phyloP scores from a whole-genome alignment of 2,888 invertebrate species.

The Neoitamus cyanurus region DNA sequence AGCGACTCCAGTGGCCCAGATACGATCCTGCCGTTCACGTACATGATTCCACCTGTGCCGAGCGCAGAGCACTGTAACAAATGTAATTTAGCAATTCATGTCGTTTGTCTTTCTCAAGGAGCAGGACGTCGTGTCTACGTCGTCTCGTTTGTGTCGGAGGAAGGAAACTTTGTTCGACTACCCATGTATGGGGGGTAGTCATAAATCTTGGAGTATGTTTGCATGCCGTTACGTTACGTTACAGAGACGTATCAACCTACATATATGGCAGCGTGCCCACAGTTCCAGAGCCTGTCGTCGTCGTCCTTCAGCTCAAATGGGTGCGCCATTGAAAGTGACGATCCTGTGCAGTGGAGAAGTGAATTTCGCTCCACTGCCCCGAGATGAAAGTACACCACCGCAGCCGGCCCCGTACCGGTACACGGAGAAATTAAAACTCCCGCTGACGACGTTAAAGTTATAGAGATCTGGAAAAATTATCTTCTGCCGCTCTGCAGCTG shows the following conservation, averaged over 20 bases:
- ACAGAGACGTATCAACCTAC: neutral
- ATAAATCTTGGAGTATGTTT: slow-evolving; percentile 48
- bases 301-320: slow-evolving; percentile 1
- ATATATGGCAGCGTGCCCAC: neutral
- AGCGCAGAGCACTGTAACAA: slow-evolving; percentile 61
- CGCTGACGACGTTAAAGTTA: neutral
- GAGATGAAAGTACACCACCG: neutral
- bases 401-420: neutral
- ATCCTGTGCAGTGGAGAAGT: neutral
- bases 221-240: slow-evolving; percentile 12
- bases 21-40: slow-evolving; percentile 64
- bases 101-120: slow-evolving; percentile 49
- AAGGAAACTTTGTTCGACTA: slow-evolving; percentile 6
- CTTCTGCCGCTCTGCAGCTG: neutral
- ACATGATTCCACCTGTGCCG: slow-evolving; percentile 65
- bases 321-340: slow-evolving; percentile 12
- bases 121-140: neutral
- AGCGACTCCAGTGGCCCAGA: slow-evolving; percentile 65
- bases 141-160: slow-evolving; percentile 28
- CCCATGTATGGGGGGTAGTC: slow-evolving; percentile 36
- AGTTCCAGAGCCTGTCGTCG: neutral
- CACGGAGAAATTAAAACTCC: slow-evolving; percentile 7
- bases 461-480: neutral
- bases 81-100: slow-evolving; percentile 45
- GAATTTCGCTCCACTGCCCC: neutral